These are phyloP conservation scores for Podocnemis expansa DNA, from an alignment of 2,113 vertebrate genomes.

Conservation along the genomic window DNA sequence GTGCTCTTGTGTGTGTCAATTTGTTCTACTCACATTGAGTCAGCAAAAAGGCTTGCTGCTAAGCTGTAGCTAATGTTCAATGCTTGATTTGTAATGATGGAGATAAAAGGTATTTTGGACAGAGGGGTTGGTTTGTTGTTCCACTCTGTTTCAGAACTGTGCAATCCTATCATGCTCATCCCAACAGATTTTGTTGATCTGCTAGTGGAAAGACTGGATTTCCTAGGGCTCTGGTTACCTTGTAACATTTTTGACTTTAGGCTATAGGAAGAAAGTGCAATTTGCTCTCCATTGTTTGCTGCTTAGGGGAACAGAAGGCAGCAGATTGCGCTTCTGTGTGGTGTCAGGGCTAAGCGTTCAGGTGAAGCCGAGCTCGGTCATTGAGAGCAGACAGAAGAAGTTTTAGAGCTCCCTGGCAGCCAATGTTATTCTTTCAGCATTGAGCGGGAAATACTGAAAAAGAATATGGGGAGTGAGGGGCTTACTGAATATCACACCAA, in stretches of 20 bases:
- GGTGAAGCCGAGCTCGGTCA: not conserved
- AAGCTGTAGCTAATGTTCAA: not conserved
- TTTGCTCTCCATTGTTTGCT: not conserved
- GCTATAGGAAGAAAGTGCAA: not conserved
- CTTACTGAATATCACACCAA: not conserved
- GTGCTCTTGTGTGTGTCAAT: conserved; percentile 5
- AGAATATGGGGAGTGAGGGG: not conserved
- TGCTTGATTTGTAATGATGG: not conserved
- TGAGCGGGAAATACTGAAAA: not conserved
- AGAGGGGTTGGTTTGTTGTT: not conserved
- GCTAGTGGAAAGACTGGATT: not conserved
- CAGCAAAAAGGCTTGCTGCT: not conserved
- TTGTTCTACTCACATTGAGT: not conserved
- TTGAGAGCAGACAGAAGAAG: not conserved
- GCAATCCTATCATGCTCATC: not conserved
- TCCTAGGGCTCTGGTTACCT: not conserved
- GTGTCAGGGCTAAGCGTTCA: not conserved
- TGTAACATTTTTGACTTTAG: not conserved
- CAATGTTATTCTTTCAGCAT: not conserved
- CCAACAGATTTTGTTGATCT: not conserved
- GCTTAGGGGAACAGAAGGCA: not conserved
- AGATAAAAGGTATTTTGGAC: conserved; percentile 37
- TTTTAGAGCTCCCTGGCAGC: not conserved
- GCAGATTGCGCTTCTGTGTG: not conserved
- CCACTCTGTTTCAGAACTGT: not conserved